These are phyloP conservation scores for Thymallus thymallus DNA, from an alignment of 2,113 vertebrate genomes.

Conservation along the genomic window DNA sequence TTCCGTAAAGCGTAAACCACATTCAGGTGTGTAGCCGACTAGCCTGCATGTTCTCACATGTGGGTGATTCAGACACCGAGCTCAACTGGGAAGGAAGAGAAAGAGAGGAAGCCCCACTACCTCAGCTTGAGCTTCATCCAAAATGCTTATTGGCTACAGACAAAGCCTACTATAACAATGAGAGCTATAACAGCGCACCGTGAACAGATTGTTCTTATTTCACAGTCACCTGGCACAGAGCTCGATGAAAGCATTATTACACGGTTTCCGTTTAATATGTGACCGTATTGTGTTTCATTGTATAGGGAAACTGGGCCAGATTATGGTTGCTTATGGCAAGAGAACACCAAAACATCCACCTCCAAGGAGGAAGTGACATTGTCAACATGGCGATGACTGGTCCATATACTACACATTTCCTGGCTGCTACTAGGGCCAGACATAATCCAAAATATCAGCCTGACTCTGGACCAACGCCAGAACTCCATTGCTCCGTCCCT, in stretches of 20 bases:
- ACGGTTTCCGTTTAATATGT: slow-evolving; percentile 39
- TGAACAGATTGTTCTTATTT: slow-evolving; percentile 40
- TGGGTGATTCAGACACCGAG: slow-evolving; percentile 47
- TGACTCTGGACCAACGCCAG: slow-evolving; percentile 2
- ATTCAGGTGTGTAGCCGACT: slow-evolving; percentile 40
- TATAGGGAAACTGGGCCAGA: slow-evolving; percentile 31
- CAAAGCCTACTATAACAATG: slow-evolving; percentile 60
- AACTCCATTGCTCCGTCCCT: neutral
- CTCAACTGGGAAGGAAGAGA: slow-evolving; percentile 55
- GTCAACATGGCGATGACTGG: neutral
- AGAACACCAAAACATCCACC: slow-evolving; percentile 24
- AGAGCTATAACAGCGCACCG: slow-evolving; percentile 55
- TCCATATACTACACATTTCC: too few relatives aligned
- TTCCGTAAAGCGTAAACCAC: slow-evolving; percentile 10
- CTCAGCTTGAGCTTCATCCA: slow-evolving; percentile 16
- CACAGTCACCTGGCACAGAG: slow-evolving; percentile 36
- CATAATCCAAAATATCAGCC: neutral
- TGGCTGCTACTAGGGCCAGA: neutral
- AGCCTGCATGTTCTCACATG: slow-evolving; percentile 18
- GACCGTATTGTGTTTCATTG: slow-evolving; percentile 47
- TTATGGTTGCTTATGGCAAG: slow-evolving; percentile 36
- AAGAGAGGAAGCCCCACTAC: slow-evolving; percentile 8
- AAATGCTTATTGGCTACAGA: slow-evolving; percentile 46
- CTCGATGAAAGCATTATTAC: slow-evolving; percentile 29
- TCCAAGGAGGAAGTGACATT: slow-evolving; percentile 14